phyloP scores from a whole-genome alignment of 2,888 invertebrate species.

The Dolichomitus sp. region DNA sequence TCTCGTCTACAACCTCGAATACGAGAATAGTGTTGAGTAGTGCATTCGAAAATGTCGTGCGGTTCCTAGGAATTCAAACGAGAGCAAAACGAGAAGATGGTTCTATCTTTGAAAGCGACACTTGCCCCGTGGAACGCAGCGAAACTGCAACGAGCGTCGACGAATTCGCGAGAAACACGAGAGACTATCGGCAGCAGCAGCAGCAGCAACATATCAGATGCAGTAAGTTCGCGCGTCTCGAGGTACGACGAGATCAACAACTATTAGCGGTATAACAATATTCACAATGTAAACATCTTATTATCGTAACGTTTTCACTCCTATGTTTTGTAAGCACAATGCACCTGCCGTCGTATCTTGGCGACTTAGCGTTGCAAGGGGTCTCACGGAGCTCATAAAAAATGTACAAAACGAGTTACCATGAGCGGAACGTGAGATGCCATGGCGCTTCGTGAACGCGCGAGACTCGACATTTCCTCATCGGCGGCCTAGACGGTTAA shows the following conservation, averaged over 20 bases:
- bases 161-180: constrained; percentile 56
- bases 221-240: constrained; percentile 8
- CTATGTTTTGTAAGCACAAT: constrained; percentile 7
- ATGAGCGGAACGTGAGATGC: constrained; percentile 56
- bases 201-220: neutral
- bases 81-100: constrained; percentile 67
- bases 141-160: constrained; percentile 55
- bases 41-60: constrained; percentile 56
- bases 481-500: constrained; percentile 50
- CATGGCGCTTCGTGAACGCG: constrained; percentile 69
- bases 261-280: neutral
- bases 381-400: constrained; percentile 7
- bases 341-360: constrained; percentile 49
- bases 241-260: neutral
- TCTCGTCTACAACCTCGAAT: constrained; percentile 42
- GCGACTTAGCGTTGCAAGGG: constrained; percentile 10
- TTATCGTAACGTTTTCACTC: constrained; percentile 11
- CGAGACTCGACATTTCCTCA: constrained; percentile 66
- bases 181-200: neutral
- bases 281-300: neutral
- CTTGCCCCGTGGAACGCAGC: constrained; percentile 63
- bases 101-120: constrained; percentile 74
- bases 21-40: constrained; percentile 64
- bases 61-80: constrained; percentile 69
- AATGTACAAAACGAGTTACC: constrained; percentile 53